Percentiles rank a stretch among this genome's conserved stretches.
Conservation (phyloP, 2,113 vertebrate genomes). For the Gobio gobio region DNA sequence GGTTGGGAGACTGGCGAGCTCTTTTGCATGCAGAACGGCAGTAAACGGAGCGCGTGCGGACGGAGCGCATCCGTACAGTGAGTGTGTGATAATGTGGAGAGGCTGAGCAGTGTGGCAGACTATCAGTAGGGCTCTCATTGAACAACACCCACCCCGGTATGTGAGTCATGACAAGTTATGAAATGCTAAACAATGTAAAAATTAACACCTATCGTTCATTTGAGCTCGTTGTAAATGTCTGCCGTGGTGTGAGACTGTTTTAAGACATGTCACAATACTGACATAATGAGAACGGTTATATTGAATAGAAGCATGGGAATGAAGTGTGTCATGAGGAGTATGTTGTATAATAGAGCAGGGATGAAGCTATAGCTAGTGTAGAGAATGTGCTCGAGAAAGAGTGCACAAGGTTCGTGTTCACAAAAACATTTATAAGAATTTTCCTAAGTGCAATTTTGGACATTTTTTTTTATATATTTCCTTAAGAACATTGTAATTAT, state of each 20-base stretch:
- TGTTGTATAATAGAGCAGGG: conserved; percentile 22
- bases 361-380: neutral
- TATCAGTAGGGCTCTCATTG: conserved; percentile 2
- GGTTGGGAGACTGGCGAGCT: conserved; percentile 43
- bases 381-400: neutral
- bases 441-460: neutral
- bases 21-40: conserved; percentile 44
- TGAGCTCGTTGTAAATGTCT: neutral
- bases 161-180: conserved; percentile 14
- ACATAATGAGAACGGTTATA: conserved; percentile 22
- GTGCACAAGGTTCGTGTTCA: neutral
- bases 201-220: conserved; percentile 30
- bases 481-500: neutral
- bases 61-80: neutral
- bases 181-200: neutral
- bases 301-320: conserved; percentile 8
- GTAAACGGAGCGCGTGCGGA: conserved; percentile 25
- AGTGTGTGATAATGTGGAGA: conserved; percentile 4
- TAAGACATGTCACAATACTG: conserved; percentile 16
- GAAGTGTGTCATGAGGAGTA: conserved; percentile 17
- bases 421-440: neutral
- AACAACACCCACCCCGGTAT: conserved; percentile 6
- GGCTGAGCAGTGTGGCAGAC: neutral
- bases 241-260: neutral
- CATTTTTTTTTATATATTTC: neutral